Evolutionary conservation across 2,113 vertebrate genomes (phyloP), one percentile per base, ranked within the genome.

Genomic region (Aythya baeri): DNA sequence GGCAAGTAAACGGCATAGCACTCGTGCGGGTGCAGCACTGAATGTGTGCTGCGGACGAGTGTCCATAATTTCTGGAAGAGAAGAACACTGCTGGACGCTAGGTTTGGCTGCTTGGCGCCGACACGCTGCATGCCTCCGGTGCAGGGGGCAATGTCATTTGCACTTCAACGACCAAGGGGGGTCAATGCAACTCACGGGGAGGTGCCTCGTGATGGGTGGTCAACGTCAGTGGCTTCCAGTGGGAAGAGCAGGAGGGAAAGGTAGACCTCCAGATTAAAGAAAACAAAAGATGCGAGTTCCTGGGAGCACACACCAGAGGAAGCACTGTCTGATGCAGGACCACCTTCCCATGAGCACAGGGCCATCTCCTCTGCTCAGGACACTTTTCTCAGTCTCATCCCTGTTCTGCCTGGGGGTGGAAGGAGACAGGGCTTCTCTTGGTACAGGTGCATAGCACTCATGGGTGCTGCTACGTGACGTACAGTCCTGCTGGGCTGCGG

Each of bases 41-140:
- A 50, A 74, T 27, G 70, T 73, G 79, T 77, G 81, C 95, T 96
- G 95, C 85, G 71, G 88, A 85, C 4, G 17, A 85, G 84, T 41
- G 54, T 88, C 96, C 97, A 83, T 94, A 95, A 97, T 95, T 97
- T 97, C 98, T 96, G 97, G 97, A 97, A 97, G 93, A 98, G 96
- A 98, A 96, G 89, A 94, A 70, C 46, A 52, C 32, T 76, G 86
- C 67, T 32, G 63, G 71, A 62, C 71, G 43, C 49, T 50, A 78
- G 74, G 32, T 79, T 75, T 79, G 41, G 32, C 72, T 81, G 54
- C 73, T 83, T 77, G 79, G 55, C 31, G 55, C 52, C 26, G n/a
- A 59, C 15, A 31, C 32, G 52, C 41, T 41, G 71, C 85, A 46
- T 6, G 36, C 32, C 83, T 50, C 46, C 55, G 55, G 21, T 0